Base-by-base conservation (phyloP, 2,888 invertebrate species). In the Eristalinus aeneus region DNA sequence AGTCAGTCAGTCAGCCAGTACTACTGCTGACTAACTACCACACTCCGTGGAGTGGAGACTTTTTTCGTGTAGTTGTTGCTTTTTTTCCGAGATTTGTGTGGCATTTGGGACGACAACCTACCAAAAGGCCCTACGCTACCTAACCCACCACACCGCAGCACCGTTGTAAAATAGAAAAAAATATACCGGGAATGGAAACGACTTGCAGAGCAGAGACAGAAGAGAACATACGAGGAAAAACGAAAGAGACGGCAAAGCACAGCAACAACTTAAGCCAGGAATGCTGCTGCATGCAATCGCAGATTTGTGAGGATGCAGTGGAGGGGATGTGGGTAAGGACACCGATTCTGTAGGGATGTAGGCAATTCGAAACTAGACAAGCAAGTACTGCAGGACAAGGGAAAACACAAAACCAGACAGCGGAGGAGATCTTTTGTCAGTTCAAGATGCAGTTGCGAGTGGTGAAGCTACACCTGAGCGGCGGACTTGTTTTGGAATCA, bases 241-340 rank as follows among this genome's bases (percentile, higher is more conserved):
- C 31, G 27, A 53, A 64, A 34, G 34, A 74, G 63, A 27, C 72
- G 77, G 64, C 23, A 64, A 34, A 27, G 71, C 56, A 27, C 72
- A 81, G 64, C 23, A 81, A 73, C 77, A 81, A 68, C 85, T 74
- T 82, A 69, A 77, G 71, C 67, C 73, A 86, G 82, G 86, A 86
- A 86, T 86, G 27, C 27, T 27, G 27, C 27, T 27, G 27, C 27
- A 27, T 27, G 86, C 82, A 82, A 86, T 86, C 82, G 71, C 34
- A 58, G 74, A 77, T 82, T 73, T 56, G n/a, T 2, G 69, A 77
- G 80, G 73, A 77, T 82, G 81, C 23, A 77, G 72, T 36, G 4
- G 23, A 65, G 77, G 77, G 76, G 82, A 71, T 71, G 67, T 27
- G 63, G 77, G 73, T 79, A 77, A 86, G 86, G 77, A 86, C 77